Percentiles rank a stretch among this genome's conserved stretches.
Conservation (phyloP, 2,113 vertebrate genomes). For the Ageneiosus marmoratus region DNA sequence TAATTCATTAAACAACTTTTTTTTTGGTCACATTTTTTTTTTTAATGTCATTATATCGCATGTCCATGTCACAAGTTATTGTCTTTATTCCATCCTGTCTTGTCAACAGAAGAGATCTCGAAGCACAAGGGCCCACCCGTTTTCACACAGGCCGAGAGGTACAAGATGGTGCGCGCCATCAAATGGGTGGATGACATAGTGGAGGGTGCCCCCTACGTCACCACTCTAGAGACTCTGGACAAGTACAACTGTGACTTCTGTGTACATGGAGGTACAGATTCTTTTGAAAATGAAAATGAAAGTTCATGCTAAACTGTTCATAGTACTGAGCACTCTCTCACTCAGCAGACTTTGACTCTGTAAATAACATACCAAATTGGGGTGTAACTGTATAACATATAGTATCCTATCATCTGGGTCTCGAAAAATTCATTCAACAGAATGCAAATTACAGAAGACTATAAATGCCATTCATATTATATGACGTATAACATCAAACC, state of each 20-base stretch:
- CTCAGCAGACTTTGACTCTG: not conserved
- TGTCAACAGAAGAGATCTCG: slow-evolving; percentile 86
- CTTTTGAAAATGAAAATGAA: not conserved
- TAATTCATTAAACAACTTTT: not conserved
- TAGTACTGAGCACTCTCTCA: not conserved
- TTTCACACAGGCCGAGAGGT: slow-evolving; percentile 93
- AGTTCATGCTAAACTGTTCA: not conserved
- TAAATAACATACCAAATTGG: not conserved
- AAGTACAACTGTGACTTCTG: slow-evolving; percentile 94
- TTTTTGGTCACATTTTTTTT: not conserved
- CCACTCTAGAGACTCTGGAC: slow-evolving; percentile 91
- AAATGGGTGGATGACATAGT: slow-evolving; percentile 98
- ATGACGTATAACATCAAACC: not conserved
- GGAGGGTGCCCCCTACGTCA: slow-evolving; percentile 92
- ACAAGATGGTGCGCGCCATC: slow-evolving; percentile 96
- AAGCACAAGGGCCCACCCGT: slow-evolving; percentile 97
- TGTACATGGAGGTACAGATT: slow-evolving; percentile 87
- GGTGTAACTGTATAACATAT: not conserved
- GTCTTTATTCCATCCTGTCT: not conserved
- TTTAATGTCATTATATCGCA: not conserved
- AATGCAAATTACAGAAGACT: not conserved
- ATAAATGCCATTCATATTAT: not conserved
- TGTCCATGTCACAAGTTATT: not conserved
- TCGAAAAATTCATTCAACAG: not conserved
- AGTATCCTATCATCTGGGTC: not conserved